Conservation (phyloP, 2,113 vertebrate genomes). For the Apteryx owenii region DNA sequence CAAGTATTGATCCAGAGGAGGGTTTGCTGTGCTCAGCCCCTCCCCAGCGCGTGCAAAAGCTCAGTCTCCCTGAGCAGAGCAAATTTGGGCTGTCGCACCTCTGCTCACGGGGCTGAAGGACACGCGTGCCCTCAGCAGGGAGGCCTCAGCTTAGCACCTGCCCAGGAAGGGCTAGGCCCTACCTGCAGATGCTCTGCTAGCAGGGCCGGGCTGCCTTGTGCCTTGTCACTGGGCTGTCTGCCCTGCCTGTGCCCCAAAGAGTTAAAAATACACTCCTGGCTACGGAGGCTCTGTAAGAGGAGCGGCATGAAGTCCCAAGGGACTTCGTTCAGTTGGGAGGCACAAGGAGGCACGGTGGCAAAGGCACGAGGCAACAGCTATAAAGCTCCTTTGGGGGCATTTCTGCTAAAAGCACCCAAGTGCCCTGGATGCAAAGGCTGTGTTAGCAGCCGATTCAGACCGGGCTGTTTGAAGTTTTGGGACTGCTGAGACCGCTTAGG, state of each 20-base stretch:
- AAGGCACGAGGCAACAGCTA: not conserved
- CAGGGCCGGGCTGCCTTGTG: fast-evolving
- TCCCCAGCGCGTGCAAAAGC: not conserved
- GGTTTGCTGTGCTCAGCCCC: not conserved
- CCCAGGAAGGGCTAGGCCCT: no score
- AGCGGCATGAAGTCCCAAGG: not conserved
- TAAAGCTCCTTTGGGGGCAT: not conserved
- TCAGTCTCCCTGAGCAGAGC: not conserved
- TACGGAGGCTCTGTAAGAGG: not conserved
- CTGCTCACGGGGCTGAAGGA: not conserved
- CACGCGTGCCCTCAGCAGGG: not conserved
- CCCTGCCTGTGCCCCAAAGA: not conserved
- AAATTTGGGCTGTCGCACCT: not conserved
- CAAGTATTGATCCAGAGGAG: not conserved
- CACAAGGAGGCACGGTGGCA: not conserved
- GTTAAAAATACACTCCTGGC: fast-evolving
- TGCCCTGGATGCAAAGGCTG: not conserved
- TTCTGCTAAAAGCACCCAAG: not conserved
- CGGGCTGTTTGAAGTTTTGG: not conserved
- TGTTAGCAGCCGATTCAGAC: fast-evolving
- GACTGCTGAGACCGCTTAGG: not conserved
- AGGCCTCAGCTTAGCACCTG: not conserved
- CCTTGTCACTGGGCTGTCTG: not conserved
- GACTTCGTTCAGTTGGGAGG: not conserved
- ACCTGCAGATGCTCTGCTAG: not conserved